These are phyloP conservation scores for Indri indri DNA, from an alignment of 2,113 vertebrate species.

Conservation along the genomic window DNA sequence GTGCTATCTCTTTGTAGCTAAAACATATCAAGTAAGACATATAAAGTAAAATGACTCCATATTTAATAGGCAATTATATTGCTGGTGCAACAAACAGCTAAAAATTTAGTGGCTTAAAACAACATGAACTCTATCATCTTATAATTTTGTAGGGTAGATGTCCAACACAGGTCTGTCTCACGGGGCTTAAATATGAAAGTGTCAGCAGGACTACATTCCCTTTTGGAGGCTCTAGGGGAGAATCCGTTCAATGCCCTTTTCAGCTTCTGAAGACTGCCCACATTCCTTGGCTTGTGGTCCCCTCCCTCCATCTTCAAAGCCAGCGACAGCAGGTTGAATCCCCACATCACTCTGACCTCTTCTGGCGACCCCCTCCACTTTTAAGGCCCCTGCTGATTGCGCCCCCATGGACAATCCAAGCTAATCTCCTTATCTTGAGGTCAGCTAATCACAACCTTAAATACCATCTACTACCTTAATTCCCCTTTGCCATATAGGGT, in stretches of 20 bases:
- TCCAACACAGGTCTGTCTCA: not conserved
- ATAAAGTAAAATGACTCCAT: not conserved
- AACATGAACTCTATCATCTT: not conserved
- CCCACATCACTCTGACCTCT: not conserved
- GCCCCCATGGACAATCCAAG: not conserved
- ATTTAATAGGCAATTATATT: not conserved
- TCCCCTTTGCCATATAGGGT: not conserved
- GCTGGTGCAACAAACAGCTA: not conserved
- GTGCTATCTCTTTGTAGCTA: not conserved
- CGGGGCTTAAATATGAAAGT: not conserved
- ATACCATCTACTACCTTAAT: not conserved
- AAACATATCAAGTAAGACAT: not conserved
- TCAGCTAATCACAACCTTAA: not conserved
- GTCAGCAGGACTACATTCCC: not conserved
- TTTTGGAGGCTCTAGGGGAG: not conserved
- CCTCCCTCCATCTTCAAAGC: not conserved
- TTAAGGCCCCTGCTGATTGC: not conserved
- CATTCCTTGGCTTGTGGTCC: no score
- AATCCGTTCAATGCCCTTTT: not conserved
- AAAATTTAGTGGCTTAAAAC: not conserved
- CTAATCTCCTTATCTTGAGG: not conserved
- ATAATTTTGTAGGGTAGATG: not conserved
- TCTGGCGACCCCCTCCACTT: not conserved
- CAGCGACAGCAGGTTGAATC: not conserved
- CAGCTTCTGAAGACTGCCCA: not conserved